Base-by-base conservation (phyloP, 1,140 invertebrate species). In the Macrobrachium rosenbergii region DNA sequence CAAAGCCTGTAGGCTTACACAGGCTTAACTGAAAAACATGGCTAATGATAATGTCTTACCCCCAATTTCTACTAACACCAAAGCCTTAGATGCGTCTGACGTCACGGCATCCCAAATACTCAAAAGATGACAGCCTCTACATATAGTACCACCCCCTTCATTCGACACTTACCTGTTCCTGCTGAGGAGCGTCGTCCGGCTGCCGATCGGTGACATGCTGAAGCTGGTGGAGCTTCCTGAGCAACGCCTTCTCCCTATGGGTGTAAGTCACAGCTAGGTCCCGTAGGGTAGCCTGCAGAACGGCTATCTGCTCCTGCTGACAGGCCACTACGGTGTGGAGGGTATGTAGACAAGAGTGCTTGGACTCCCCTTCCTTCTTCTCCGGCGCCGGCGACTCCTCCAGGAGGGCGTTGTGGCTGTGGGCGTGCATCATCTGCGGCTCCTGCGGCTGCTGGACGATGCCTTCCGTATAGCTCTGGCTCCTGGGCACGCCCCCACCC, bases 271-370 rank as follows among this genome's bases (percentile, higher is more conserved):
- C 85, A 7, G 85, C 85, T 69, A 87, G 69, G 28, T 87, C 85
- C 69, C 69, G 14, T 19, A 87, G 78, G 5, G 85, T 87, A 23
- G 78, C 64, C 69, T 87, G 85, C 78, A 87, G 60, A 16, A 87
- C 85, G 23, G 78, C 78, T 23, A 87, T 87, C 60, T 87, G 85
- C 78, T 87, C 85, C 78, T 87, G 85, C 85, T 87, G 85, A 59
- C 85, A 87, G 52, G 85, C 85, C 78, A 87, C 85, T 79, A 87
- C 85, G 0, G 85, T 87, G 59, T 87, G 85, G 58, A 87, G 59
- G 78, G 75, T 72, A 59, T 81, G 85, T 59, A 87, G 60, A 79
- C 85, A 87, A 28, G 78, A 81, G 78, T 87, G 85, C 19, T 45
- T 16, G 5, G 78, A 81, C 11, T n/a, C 78, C 28, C 21, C 45